Evolutionary conservation across 2,113 vertebrate genomes (phyloP), one percentile per base, ranked within the genome.

Genomic region (Hucho hucho): DNA sequence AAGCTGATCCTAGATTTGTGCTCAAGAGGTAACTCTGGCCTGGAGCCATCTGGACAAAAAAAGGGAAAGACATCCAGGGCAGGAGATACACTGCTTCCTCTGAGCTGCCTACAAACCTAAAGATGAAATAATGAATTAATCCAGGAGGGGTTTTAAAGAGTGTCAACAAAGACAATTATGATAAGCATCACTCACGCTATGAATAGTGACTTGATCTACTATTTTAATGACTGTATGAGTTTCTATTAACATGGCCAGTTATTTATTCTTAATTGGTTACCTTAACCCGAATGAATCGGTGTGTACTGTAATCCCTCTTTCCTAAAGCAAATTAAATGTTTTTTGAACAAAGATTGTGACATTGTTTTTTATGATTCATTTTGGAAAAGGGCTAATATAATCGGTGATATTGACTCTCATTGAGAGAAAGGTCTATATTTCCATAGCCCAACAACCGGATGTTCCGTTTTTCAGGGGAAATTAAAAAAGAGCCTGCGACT

Each of bases 191-290:
- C 83, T 84, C 77, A 80, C 75, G 75, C 59, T 75, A 82, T 86
- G 64, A 87, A 79, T 83, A 84, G 76, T 83, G 83, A 85, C 75
- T 84, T 84, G 79, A 88, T 89, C 79, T 64, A 64, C 81, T 86
- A 49, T 81, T 84, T 88, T 88, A 87, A 83, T 83, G 83, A 88
- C 86, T 91, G 87, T 89, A 88, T 81, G 77, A 87, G 83, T 88
- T 83, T 85, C 87, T 89, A 84, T 89, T 86, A 90, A 87, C 89
- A 87, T 83, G 89, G 90, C 88, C 91, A 91, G 89, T 93, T 93
- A 92, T 94, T 93, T 93, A 92, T 93, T 91, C 83, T 84, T 87
- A 92, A 92, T 93, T 93, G 87, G 91, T 91, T 78, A 87, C 84
- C 83, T 89, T 87, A 91, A 89, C 86, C 88, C 69, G 68, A 88